These are phyloP conservation scores for Caenorhabditis sp. DNA, from an alignment of 2,888 invertebrate species.

Conservation along the genomic window DNA sequence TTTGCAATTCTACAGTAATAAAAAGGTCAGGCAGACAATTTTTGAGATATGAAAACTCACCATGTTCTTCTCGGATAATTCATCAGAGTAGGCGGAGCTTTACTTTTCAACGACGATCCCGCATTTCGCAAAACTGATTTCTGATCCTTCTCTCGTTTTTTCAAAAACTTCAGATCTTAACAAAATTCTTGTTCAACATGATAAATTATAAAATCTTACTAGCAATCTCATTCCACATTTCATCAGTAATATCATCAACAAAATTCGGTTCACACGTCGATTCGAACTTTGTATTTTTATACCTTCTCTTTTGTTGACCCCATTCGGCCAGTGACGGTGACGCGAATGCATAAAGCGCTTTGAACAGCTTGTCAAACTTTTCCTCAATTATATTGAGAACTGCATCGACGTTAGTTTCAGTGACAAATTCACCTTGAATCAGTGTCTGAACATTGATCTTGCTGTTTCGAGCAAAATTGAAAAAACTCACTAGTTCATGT, in stretches of 20 bases:
- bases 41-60: not conserved
- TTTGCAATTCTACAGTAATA: too few relatives aligned
- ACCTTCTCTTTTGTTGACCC: slow-evolving; percentile 43
- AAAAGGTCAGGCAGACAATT: not conserved
- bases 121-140: not conserved
- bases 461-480: slow-evolving; percentile 1
- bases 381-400: slow-evolving; percentile 76
- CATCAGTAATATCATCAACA: not conserved
- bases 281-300: slow-evolving; percentile 39
- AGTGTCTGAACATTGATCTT: slow-evolving; percentile 63
- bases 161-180: too few relatives aligned
- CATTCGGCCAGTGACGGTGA: slow-evolving; percentile 56
- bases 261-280: slow-evolving; percentile 22
- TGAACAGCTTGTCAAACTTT: slow-evolving; percentile 72
- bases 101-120: not conserved
- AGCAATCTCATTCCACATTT: too few relatives aligned
- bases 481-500: slow-evolving; percentile 75
- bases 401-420: slow-evolving; percentile 75
- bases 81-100: not conserved
- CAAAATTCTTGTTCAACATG: not conserved
- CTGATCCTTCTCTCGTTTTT: too few relatives aligned
- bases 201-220: not conserved
- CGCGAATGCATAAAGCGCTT: slow-evolving; percentile 50
- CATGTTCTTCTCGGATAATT: not conserved
- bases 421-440: slow-evolving; percentile 76